phyloP scores from a whole-genome alignment of 23 tunicate genomes.

The Trididemnum nubilum region DNA sequence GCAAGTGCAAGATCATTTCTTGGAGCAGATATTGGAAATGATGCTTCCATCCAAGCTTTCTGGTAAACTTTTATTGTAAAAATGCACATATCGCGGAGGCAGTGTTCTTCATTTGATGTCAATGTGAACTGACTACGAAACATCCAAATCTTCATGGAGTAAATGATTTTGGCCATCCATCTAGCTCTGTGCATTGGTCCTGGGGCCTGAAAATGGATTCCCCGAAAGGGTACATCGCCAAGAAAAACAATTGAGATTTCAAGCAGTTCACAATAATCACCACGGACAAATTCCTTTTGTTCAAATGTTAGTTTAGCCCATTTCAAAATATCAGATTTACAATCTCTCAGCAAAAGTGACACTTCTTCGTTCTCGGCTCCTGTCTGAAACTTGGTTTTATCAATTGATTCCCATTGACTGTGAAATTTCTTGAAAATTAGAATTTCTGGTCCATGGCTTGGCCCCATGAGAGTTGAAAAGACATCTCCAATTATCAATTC shows the following conservation, averaged over 20 bases:
- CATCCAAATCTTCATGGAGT: too few species aligned
- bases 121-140: too few species aligned
- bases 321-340: conserved; percentile 17
- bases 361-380: conserved; percentile 5
- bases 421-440: conserved; percentile 25
- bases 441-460: conserved; percentile 17
- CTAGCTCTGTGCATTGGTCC: conserved; percentile 12
- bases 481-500: conserved; percentile 19
- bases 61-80: conserved; percentile 25
- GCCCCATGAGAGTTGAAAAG: conserved; percentile 31
- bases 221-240: conserved; percentile 4
- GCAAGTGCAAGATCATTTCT: conserved; percentile 25
- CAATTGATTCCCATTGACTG: conserved; percentile 27
- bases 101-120: too few species aligned
- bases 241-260: conserved; percentile 13
- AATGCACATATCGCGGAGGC: conserved; percentile 8
- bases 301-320: conserved; percentile 15
- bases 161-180: conserved; percentile 11
- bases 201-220: conserved; percentile 12
- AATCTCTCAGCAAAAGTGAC: too few species aligned
- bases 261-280: conserved; percentile 20
- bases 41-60: conserved; percentile 30
- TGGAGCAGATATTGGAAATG: too few species aligned
- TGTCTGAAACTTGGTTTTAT: too few species aligned
- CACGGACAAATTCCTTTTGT: background rate